Evolutionary conservation across 2,888 invertebrate species (phyloP).

Genomic region (Calameuta filiformis): DNA sequence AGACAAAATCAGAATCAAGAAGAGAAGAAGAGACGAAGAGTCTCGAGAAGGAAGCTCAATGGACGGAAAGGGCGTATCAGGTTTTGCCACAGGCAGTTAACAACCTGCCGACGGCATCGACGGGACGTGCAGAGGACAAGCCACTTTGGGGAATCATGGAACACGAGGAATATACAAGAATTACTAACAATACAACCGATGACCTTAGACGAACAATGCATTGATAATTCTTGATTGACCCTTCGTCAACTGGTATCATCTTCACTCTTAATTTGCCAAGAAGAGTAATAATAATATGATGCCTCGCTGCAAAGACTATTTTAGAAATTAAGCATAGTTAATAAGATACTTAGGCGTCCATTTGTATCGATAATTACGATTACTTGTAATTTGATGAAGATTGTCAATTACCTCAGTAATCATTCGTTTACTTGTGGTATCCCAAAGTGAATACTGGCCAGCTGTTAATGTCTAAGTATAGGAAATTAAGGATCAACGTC

Average conservation of each 20-base stretch:
- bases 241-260: background rate
- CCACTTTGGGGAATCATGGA: constrained; percentile 64
- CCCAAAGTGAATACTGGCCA: background rate
- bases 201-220: background rate
- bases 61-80: constrained; percentile 59
- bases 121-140: constrained; percentile 51
- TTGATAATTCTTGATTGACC: background rate
- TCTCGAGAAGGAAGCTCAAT: constrained; percentile 37
- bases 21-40: constrained; percentile 18
- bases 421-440: background rate
- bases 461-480: background rate
- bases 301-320: background rate
- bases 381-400: background rate
- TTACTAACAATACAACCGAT: background rate
- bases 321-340: background rate
- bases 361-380: background rate
- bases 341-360: background rate
- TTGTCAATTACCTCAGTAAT: background rate
- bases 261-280: background rate
- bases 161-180: constrained; percentile 53
- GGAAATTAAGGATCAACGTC: background rate
- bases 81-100: constrained; percentile 63
- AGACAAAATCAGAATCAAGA: background rate
- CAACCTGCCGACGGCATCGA: constrained; percentile 55
- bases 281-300: background rate